Evolutionary conservation across 2,888 invertebrate genomes (phyloP).

Genomic region (Taphrorychus bicolor): DNA sequence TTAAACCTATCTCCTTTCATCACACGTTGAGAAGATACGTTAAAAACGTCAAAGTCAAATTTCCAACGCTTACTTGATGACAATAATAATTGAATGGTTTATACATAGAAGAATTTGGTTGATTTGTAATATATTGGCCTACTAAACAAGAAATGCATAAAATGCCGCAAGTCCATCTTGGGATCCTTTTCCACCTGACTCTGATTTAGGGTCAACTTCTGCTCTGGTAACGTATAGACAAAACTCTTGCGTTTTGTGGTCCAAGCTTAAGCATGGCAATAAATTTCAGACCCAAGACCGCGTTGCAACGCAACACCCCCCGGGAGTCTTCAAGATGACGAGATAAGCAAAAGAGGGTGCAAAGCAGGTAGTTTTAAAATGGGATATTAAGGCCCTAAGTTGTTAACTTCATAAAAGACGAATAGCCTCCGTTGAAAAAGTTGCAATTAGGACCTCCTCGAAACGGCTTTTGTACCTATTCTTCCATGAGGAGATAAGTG

Average conservation of each 20-base stretch:
- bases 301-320: slow-evolving; percentile 2
- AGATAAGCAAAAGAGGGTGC: slow-evolving; percentile 44
- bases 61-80: no score
- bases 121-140: no score
- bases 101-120: no score
- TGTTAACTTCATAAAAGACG: slow-evolving; percentile 58
- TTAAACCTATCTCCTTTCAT: no score
- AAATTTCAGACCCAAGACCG: background rate
- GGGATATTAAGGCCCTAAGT: slow-evolving; percentile 52
- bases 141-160: no score
- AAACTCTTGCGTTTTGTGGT: background rate
- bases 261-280: background rate
- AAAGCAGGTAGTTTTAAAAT: slow-evolving; percentile 59
- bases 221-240: background rate
- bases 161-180: no score
- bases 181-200: no score
- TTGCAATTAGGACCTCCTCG: slow-evolving; percentile 57
- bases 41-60: no score
- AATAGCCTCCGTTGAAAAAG: slow-evolving; percentile 51
- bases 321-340: slow-evolving; percentile 21
- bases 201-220: no score
- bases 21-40: no score
- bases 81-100: no score
- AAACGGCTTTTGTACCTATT: slow-evolving; percentile 54
- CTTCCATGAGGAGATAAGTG: slow-evolving; percentile 56